These are phyloP conservation scores for Coleophora flavipennella DNA, from an alignment of 2,888 invertebrate species.

Conservation along the genomic window DNA sequence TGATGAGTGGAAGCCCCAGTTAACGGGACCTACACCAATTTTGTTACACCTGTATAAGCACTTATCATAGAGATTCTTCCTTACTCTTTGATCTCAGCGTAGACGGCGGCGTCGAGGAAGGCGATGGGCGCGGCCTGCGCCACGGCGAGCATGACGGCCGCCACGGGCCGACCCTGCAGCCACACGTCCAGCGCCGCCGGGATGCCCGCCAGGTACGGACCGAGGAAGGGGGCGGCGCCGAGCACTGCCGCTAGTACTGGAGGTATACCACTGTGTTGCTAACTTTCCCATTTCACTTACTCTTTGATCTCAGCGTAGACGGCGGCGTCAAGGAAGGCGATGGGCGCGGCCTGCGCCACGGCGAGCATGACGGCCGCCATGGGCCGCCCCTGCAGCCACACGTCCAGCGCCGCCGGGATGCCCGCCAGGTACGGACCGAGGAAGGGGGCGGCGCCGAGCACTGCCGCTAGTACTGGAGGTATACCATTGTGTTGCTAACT, in stretches of 20 bases:
- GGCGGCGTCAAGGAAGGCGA: conserved; percentile 93
- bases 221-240: conserved; percentile 96
- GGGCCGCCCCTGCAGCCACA: conserved; percentile 93
- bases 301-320: conserved; percentile 98
- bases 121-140: conserved; percentile 92
- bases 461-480: conserved; percentile 84
- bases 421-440: conserved; percentile 97
- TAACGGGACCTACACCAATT: no score
- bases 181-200: conserved; percentile 96
- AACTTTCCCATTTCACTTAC: conserved; percentile 65
- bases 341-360: conserved; percentile 89
- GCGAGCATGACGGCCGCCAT: conserved; percentile 86
- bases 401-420: conserved; percentile 93
- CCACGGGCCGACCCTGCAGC: conserved; percentile 88
- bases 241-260: conserved; percentile 90
- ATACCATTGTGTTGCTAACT: no score
- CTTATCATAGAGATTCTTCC: no score
- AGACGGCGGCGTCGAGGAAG: conserved; percentile 95
- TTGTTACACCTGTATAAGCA: no score
- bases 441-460: conserved; percentile 96
- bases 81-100: conserved; percentile 97
- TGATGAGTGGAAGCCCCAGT: no score
- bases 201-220: conserved; percentile 95
- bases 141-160: conserved; percentile 85
- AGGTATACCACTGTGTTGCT: no score